A percentile compares a stretch with the other conserved stretches of the same genome.
These are phyloP conservation scores for Phoebastria nigripes DNA, from an alignment of 2,797 vertebrate genomes.

Conservation along the genomic window DNA sequence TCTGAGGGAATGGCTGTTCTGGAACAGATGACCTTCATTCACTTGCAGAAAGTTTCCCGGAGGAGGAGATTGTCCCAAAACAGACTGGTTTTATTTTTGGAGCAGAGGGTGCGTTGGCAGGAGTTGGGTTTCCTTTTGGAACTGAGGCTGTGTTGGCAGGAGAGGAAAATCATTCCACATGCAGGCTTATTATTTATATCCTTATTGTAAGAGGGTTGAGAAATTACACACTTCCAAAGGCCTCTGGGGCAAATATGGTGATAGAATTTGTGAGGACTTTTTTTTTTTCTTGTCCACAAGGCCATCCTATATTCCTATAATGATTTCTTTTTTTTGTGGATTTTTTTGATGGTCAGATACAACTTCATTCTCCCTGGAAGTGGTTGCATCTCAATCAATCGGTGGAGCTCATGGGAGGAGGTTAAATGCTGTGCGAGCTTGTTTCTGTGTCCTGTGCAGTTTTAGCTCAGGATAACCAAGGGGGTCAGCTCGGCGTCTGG, in stretches of 20 bases:
- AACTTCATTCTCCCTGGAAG: neutral
- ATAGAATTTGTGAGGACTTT: neutral
- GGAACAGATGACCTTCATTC: neutral
- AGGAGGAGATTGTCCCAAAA: neutral
- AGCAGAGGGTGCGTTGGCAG: neutral
- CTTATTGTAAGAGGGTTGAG: neutral
- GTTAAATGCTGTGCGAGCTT: neutral
- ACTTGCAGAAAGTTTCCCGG: neutral
- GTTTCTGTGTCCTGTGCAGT: neutral
- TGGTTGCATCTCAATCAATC: neutral
- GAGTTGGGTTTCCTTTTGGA: neutral
- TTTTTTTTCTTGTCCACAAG: neutral
- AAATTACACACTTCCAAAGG: neutral
- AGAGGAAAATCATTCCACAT: neutral
- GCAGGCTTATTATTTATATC: neutral
- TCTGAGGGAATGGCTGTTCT: neutral
- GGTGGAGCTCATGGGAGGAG: neutral
- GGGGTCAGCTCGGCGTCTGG: neutral
- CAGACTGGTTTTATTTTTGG: neutral
- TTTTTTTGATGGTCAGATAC: neutral
- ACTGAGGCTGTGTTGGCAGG: neutral
- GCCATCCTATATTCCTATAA: accelerated
- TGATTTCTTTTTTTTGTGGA: neutral
- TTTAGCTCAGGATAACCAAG: neutral
- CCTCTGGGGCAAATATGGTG: neutral